A percentile compares a stretch with the other conserved stretches of the same genome.
These are phyloP conservation scores for Drosophila koepferae DNA, from an alignment of 2,888 invertebrate genomes.

Conservation along the genomic window DNA sequence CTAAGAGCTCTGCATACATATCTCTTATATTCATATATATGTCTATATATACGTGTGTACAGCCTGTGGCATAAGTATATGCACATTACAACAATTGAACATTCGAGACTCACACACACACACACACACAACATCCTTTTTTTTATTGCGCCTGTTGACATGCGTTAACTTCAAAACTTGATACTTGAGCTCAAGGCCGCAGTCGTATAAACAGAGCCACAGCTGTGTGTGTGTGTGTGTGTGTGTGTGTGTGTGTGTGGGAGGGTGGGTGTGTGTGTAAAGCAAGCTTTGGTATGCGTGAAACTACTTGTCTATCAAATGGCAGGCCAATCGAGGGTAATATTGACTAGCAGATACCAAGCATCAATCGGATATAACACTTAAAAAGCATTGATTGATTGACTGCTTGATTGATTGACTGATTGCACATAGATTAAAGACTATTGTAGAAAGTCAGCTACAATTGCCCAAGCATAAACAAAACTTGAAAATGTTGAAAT, in stretches of 20 bases:
- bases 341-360: neutral
- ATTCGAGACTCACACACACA: conserved; percentile 6
- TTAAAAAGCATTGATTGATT: neutral
- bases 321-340: neutral
- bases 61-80: conserved; percentile 4
- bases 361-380: neutral
- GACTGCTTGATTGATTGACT: neutral
- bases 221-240: neutral
- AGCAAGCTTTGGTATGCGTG: conserved; percentile 3
- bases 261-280: conserved; percentile 3
- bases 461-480: too few species aligned
- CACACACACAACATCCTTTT: conserved; percentile 28
- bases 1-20: neutral
- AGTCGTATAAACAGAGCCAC: conserved; percentile 1
- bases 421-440: too few species aligned
- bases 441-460: too few species aligned
- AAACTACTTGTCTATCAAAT: conserved; percentile 10
- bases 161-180: conserved; percentile 46
- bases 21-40: too few species aligned
- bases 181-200: conserved; percentile 54
- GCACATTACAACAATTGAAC: conserved; percentile 23
- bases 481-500: too few species aligned
- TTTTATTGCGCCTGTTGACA: conserved; percentile 27
- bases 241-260: conserved; percentile 3
- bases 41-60: neutral